Evolutionary conservation across 2,888 invertebrate species (phyloP).

Genomic region (Synergus gifuensis): DNA sequence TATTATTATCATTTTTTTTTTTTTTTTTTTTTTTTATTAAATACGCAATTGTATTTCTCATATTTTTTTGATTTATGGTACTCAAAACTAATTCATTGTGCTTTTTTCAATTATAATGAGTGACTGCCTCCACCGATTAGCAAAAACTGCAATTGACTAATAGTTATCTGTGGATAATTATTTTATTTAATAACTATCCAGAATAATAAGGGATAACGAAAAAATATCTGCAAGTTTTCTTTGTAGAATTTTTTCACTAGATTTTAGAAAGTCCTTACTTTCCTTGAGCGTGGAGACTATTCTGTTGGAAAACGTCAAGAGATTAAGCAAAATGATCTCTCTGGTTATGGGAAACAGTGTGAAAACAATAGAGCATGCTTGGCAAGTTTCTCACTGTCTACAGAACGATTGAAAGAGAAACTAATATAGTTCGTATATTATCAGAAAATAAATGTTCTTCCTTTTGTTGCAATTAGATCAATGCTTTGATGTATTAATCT

Average conservation of each 20-base stretch:
- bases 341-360: constrained; percentile 28
- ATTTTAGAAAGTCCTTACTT: constrained; percentile 22
- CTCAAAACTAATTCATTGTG: constrained; percentile 4
- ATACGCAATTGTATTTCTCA: background rate
- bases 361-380: constrained; percentile 37
- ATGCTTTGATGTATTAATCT: constrained; percentile 30
- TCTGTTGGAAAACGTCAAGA: constrained; percentile 9
- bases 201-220: background rate
- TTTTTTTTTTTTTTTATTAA: background rate
- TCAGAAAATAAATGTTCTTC: constrained; percentile 14
- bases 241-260: background rate
- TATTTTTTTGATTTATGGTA: background rate
- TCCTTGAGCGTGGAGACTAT: background rate
- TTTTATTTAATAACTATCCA: constrained; percentile 10
- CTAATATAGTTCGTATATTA: constrained; percentile 36
- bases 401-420: constrained; percentile 27
- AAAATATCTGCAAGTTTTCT: background rate
- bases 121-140: background rate
- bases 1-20: background rate
- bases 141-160: background rate
- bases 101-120: background rate
- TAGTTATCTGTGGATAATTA: background rate
- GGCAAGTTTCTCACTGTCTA: constrained; percentile 20
- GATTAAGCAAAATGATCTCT: constrained; percentile 26
- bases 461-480: constrained; percentile 25